Percentiles rank a stretch among this genome's conserved stretches.
phyloP scores from a whole-genome alignment of 2,888 invertebrate species.

The Drosophila setosimentum region DNA sequence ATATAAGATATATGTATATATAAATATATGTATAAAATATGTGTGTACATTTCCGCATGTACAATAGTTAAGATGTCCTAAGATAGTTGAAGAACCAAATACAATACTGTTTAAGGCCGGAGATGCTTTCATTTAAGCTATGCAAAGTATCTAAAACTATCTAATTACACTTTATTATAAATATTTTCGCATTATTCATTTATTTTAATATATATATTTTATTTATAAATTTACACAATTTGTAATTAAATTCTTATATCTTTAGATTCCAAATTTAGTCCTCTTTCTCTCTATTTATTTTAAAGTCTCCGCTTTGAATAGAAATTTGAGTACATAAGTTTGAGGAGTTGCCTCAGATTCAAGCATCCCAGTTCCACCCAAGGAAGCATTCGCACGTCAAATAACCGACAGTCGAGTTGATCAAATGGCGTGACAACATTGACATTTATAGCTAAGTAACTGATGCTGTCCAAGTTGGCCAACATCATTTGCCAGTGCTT shows the following conservation, averaged over 20 bases:
- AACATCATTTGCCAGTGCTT: slow-evolving; percentile 66
- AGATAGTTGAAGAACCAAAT: too few species aligned
- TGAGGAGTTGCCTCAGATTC: neutral
- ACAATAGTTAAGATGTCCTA: neutral
- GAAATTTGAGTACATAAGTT: neutral
- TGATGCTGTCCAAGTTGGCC: slow-evolving; percentile 29
- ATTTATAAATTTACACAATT: neutral
- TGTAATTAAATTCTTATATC: neutral
- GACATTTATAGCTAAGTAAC: slow-evolving; percentile 36
- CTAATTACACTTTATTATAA: neutral
- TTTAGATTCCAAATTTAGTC: neutral
- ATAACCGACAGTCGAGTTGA: slow-evolving; percentile 32
- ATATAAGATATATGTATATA: neutral
- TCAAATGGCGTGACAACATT: slow-evolving; percentile 66
- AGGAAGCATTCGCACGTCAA: slow-evolving; percentile 31
- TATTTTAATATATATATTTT: neutral
- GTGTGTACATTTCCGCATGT: too few species aligned
- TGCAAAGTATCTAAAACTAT: neutral
- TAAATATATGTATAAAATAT: neutral
- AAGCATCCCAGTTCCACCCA: slow-evolving; percentile 6
- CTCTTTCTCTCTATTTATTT: neutral
- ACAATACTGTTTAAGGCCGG: too few species aligned
- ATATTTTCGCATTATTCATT: neutral
- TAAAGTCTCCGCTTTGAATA: neutral
- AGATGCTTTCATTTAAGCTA: neutral